Evolutionary conservation across 2,113 vertebrate species (phyloP), one percentile per base, ranked within the genome.

Genomic region (Nothobranchius kuhntae): DNA sequence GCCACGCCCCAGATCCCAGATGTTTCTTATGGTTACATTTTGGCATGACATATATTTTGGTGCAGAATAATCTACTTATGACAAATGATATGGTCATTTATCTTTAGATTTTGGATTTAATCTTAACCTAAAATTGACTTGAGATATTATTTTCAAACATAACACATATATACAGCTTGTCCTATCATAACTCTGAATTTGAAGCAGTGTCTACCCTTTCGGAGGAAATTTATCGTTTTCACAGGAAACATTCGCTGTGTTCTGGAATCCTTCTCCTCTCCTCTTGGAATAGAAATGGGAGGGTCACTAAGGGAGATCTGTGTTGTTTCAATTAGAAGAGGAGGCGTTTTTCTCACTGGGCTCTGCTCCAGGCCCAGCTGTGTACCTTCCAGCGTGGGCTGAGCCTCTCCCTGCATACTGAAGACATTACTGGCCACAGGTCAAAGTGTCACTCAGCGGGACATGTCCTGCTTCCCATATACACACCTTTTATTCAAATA

Each of bases 361-460:
- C 84, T 80, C 40, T 10, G 66, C 56, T 88, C 86, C 84, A 86
- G 78, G 80, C 79, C 87, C 88, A 90, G 89, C 90, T 90, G 87
- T 81, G 80, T 74, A 85, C 75, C 81, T 83, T 79, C 75, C 75
- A 82, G 61, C 62, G 74, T 86, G 82, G 87, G 89, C 77, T 63
- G 67, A 71, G 74, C 86, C 80, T 75, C 77, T 87, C 83, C 79
- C 84, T 81, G 83, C 86, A 90, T 87, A 85, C 86, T 89, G 90
- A 87, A 87, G 78, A 87, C 84, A 88, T 91, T 89, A 90, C 76
- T 84, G 85, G 79, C 79, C 74, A 60, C 56, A 78, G 86, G 90
- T 90, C 86, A 88, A 63, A 73, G 69, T 82, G 83, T 86, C 66
- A 74, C 81, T 53, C 78, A 69, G 82, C 55, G 64, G 82, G 82